phyloP scores from a whole-genome alignment of 2,888 invertebrate genomes.

The Standfussiana lucernea region DNA sequence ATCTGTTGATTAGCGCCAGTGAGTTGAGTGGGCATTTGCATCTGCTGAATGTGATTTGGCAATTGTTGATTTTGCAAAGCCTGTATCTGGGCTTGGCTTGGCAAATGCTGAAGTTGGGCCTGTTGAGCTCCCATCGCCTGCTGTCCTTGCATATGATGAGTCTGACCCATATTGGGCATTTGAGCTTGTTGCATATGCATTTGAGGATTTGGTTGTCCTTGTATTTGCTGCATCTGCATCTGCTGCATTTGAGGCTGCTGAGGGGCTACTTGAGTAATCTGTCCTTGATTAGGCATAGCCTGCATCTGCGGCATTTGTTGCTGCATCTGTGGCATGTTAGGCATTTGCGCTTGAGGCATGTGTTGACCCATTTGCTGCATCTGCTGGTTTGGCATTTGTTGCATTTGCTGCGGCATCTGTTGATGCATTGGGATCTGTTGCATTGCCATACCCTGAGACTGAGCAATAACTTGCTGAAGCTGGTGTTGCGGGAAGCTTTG shows the following conservation, averaged over 20 bases:
- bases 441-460: constrained; percentile 88
- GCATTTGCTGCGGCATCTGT: constrained; percentile 89
- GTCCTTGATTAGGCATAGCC: constrained; percentile 86
- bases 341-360: constrained; percentile 86
- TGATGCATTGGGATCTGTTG: constrained; percentile 90
- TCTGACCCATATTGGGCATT: constrained; percentile 87
- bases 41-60: constrained; percentile 90
- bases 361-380: constrained; percentile 90
- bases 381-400: constrained; percentile 89
- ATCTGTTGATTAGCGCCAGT: constrained; percentile 87
- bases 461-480: constrained; percentile 88
- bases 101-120: constrained; percentile 88
- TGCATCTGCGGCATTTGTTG: constrained; percentile 90
- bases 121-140: constrained; percentile 87
- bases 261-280: constrained; percentile 86
- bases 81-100: constrained; percentile 89
- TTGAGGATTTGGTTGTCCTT: constrained; percentile 86
- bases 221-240: constrained; percentile 89
- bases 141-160: constrained; percentile 87
- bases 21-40: constrained; percentile 88
- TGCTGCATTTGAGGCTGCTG: constrained; percentile 90
- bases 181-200: constrained; percentile 89
- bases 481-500: constrained; percentile 90
- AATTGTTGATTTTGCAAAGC: constrained; percentile 90
- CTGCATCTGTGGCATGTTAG: constrained; percentile 89